A percentile compares a stretch with the other conserved stretches of the same genome.
phyloP scores from a whole-genome alignment of 2,113 vertebrate genomes.

The Varanus komodoensis region DNA sequence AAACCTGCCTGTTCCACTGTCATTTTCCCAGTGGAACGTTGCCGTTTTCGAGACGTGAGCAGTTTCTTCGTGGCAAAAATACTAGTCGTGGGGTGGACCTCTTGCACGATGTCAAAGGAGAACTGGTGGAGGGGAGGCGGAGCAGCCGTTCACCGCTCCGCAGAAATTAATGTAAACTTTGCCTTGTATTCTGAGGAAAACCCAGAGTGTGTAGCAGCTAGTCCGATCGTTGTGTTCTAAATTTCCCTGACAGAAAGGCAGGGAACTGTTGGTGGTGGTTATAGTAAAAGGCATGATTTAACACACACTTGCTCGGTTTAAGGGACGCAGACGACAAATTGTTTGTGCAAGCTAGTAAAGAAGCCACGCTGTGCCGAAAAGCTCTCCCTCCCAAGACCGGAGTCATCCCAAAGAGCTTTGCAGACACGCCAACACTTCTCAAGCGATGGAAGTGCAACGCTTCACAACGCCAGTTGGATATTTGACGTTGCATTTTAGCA shows the following conservation, averaged over 20 bases:
- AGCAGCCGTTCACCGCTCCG: background rate
- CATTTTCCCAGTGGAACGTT: background rate
- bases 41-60: background rate
- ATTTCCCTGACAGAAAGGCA: background rate
- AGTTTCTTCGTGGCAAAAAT: background rate
- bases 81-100: background rate
- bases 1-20: background rate
- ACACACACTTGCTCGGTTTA: too few species aligned
- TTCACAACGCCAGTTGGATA: too few species aligned
- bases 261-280: background rate
- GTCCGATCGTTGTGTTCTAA: background rate
- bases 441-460: too few species aligned
- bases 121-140: background rate
- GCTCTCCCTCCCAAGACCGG: too few species aligned
- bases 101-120: background rate
- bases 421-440: too few species aligned
- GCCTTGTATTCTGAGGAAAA: too few species aligned
- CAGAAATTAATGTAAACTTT: background rate
- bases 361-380: too few species aligned
- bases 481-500: too few species aligned
- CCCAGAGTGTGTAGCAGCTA: background rate
- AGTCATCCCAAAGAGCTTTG: too few species aligned
- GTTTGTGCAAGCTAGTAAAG: too few species aligned
- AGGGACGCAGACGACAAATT: too few species aligned
- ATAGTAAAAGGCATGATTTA: background rate